Conservation (phyloP, 1,140 invertebrate genomes). For the Drosophila bifasciata region DNA sequence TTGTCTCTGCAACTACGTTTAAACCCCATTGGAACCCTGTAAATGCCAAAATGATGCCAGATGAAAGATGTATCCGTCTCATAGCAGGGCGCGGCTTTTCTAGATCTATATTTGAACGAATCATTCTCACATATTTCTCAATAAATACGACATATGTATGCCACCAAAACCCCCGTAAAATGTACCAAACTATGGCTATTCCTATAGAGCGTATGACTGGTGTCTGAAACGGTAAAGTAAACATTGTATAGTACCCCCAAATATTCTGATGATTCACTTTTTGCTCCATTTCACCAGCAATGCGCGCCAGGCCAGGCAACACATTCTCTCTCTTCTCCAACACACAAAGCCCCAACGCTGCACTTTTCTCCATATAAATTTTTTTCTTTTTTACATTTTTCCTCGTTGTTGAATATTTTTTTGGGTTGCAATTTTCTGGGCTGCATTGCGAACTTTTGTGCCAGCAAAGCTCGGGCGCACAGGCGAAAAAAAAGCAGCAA, state of each 20-base stretch:
- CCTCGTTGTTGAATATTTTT: background rate
- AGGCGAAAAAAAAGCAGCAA: slow-evolving; percentile 44
- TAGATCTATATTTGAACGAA: too few species aligned
- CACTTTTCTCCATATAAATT: slow-evolving; percentile 26
- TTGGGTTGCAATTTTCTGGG: slow-evolving; percentile 28
- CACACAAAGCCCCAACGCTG: slow-evolving; percentile 24
- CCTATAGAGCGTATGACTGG: slow-evolving; percentile 1
- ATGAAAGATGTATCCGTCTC: too few species aligned
- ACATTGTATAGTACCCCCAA: slow-evolving; percentile 22
- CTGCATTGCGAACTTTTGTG: slow-evolving; percentile 59
- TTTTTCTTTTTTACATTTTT: slow-evolving; percentile 5
- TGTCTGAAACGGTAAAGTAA: slow-evolving; percentile 28
- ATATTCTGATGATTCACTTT: slow-evolving; percentile 45
- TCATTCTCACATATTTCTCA: background rate
- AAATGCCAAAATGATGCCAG: background rate
- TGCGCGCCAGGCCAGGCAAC: too few species aligned
- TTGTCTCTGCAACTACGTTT: too few species aligned
- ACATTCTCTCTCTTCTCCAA: slow-evolving; percentile 23
- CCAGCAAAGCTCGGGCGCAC: slow-evolving; percentile 45
- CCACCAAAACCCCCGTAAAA: background rate
- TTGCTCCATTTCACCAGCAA: slow-evolving; percentile 22
- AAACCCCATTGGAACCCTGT: background rate
- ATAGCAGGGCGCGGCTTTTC: too few species aligned
- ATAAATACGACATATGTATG: slow-evolving; percentile 10
- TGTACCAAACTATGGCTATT: slow-evolving; percentile 11